A percentile compares a stretch with the other conserved stretches of the same genome.
phyloP scores from a whole-genome alignment of 2,888 invertebrate species.

The Acleris laterana region DNA sequence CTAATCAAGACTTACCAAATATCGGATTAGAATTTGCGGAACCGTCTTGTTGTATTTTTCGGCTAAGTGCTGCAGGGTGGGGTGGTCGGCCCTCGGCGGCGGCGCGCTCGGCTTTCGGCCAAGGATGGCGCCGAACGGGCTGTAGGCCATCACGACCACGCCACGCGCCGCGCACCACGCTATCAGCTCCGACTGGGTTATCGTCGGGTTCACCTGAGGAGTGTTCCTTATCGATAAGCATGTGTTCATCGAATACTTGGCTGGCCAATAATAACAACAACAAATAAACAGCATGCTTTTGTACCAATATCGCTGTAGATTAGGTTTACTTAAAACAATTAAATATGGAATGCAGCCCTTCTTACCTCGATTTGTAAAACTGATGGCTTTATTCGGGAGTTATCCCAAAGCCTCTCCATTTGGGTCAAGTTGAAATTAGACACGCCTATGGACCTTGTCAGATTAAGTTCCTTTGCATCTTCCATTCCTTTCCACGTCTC shows the following conservation, averaged over 20 bases:
- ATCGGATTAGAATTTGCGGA: conserved; percentile 87
- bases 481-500: conserved; percentile 93
- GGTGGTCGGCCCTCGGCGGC: conserved; percentile 80
- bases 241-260: neutral
- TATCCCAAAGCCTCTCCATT: conserved; percentile 87
- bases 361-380: conserved; percentile 85
- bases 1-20: conserved; percentile 81
- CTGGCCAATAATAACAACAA: too few species aligned
- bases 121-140: conserved; percentile 86
- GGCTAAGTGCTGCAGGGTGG: conserved; percentile 78
- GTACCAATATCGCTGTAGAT: too few species aligned
- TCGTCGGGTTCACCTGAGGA: conserved; percentile 88
- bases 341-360: conserved; percentile 47
- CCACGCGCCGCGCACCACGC: conserved; percentile 87
- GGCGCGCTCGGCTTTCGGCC: conserved; percentile 68
- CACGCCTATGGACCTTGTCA: conserved; percentile 91
- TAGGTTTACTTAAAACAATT: neutral
- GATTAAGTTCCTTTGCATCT: conserved; percentile 86
- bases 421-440: conserved; percentile 94
- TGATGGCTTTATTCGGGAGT: conserved; percentile 87
- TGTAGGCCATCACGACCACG: conserved; percentile 89
- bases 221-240: conserved; percentile 8
- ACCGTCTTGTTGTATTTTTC: conserved; percentile 86
- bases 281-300: too few species aligned
- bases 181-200: conserved; percentile 88